Percentiles rank a stretch among this genome's conserved stretches.
phyloP scores from a whole-genome alignment of 2,113 vertebrate species.

The human region GRCh38 chr2:230859501-230860000 shows the following conservation, averaged over 20 bases:
- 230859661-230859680: not conserved
- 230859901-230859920: not conserved
- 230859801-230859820: not conserved
- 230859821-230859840: not conserved
- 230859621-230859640: not conserved
- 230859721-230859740: not conserved
- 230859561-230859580: not conserved
- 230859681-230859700: not conserved
- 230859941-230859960: no score
- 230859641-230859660: not conserved
- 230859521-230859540: not conserved
- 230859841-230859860: not conserved
- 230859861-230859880: not conserved
- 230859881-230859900: not conserved
- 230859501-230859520: not conserved
- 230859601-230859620: not conserved
- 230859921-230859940: not conserved
- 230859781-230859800: not conserved
- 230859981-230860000: not conserved
- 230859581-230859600: not conserved
- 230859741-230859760: not conserved
- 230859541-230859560: not conserved
- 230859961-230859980: not conserved
- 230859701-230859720: not conserved
- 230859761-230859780: not conserved